These are phyloP conservation scores for Steatornis caripensis DNA, from an alignment of 2,113 vertebrate genomes.

Conservation along the genomic window DNA sequence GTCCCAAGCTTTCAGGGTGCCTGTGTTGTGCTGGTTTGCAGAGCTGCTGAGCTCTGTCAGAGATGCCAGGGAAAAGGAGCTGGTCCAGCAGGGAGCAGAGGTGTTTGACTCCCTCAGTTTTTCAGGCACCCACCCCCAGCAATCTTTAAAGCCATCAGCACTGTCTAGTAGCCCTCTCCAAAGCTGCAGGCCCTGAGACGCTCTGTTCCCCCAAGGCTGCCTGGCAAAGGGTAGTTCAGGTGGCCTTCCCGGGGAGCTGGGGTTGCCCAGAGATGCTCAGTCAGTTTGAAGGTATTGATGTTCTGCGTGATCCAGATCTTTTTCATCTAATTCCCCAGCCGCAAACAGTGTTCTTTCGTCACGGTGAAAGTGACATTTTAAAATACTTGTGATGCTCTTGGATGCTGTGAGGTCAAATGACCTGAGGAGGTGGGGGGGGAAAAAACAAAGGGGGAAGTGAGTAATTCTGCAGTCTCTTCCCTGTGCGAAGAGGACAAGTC, in stretches of 20 bases:
- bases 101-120: not conserved
- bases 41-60: not conserved
- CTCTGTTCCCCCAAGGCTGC: not conserved
- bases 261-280: not conserved
- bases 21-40: not conserved
- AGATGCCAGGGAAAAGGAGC: not conserved
- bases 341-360: not conserved
- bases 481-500: not conserved
- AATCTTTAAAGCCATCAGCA: not conserved
- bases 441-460: not conserved
- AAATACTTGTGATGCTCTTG: not conserved
- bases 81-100: not conserved
- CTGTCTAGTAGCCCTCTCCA: not conserved
- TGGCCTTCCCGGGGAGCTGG: not conserved
- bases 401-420: not conserved
- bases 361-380: not conserved
- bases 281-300: not conserved
- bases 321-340: not conserved
- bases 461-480: not conserved
- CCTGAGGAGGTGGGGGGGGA: not conserved
- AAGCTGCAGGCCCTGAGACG: not conserved
- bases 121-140: not conserved
- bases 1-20: not conserved
- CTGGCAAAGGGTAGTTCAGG: not conserved
- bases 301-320: not conserved